A percentile compares a stretch with the other conserved stretches of the same genome.
These are phyloP conservation scores for Drosophila atripex DNA, from an alignment of 2,888 invertebrate genomes.

Conservation along the genomic window DNA sequence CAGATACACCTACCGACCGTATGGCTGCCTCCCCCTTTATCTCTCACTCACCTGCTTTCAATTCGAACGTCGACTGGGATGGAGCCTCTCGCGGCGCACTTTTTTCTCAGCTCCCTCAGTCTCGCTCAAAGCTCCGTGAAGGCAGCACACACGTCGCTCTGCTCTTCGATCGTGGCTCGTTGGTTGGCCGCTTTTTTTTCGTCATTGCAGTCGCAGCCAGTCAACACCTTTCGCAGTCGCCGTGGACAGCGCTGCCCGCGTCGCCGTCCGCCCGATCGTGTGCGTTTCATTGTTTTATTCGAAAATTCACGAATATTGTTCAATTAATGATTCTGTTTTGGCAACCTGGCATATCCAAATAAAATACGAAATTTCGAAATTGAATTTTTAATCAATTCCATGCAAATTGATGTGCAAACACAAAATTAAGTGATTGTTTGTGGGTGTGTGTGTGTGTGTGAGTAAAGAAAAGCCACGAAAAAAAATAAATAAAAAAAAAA, in stretches of 20 bases:
- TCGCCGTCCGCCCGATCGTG: constrained; percentile 51
- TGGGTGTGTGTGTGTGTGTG: constrained; percentile 32
- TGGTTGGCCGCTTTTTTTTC: constrained; percentile 1
- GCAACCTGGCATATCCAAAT: constrained; percentile 30
- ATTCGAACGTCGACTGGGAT: constrained; percentile 43
- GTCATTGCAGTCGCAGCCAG: constrained; percentile 2
- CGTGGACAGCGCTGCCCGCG: constrained; percentile 26
- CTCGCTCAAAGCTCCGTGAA: constrained; percentile 72
- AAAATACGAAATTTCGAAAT: constrained; percentile 45
- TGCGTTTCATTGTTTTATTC: constrained; percentile 53
- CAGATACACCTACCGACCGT: background rate
- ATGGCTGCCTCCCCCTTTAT: constrained; percentile 4
- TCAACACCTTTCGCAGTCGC: constrained; percentile 39
- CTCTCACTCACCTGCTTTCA: constrained; percentile 15
- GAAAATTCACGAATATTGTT: constrained; percentile 27
- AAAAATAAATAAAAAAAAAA: constrained; percentile 54
- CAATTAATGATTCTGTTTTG: constrained; percentile 25
- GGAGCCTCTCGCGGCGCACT: constrained; percentile 43
- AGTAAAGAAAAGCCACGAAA: constrained; percentile 47
- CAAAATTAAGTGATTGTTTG: constrained; percentile 43
- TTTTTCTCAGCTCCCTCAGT: constrained; percentile 45
- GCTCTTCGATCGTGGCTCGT: constrained; percentile 5
- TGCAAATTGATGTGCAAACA: constrained; percentile 71
- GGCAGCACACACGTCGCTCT: constrained; percentile 56
- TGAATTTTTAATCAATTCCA: constrained; percentile 48